Percentiles rank a stretch among this genome's conserved stretches.
Evolutionary conservation across 2,113 vertebrate species (phyloP).

Genomic region (Oncorhynchus kisutch): DNA sequence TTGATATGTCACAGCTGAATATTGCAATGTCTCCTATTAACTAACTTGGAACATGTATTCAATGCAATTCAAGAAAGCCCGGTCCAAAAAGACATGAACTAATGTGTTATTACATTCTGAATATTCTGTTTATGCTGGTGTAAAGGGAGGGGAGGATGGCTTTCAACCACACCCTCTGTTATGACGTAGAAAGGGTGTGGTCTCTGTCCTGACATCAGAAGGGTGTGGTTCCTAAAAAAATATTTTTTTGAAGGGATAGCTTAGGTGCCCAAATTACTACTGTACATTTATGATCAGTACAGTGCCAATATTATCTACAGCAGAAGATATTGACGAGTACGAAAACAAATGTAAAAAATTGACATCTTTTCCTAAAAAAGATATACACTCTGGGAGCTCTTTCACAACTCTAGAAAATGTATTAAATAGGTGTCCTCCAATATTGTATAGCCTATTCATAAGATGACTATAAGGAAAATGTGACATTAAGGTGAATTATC

Average conservation of each 20-base stretch:
- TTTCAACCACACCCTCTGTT: constrained; percentile 42
- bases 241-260: not conserved
- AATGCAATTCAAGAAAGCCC: not conserved
- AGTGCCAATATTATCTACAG: no score
- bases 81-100: not conserved
- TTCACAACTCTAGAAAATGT: no score
- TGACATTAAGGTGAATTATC: no score
- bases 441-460: no score
- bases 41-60: not conserved
- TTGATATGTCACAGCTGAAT: not conserved
- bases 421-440: no score
- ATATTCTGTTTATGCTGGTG: not conserved
- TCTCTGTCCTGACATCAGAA: no score
- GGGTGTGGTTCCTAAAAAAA: constrained; percentile 22
- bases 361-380: no score
- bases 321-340: no score
- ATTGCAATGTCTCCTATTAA: not conserved
- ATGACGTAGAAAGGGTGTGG: constrained; percentile 45
- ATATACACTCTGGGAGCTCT: no score
- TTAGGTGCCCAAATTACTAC: not conserved
- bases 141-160: not conserved
- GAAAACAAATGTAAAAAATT: no score
- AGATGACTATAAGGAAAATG: no score
- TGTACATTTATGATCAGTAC: not conserved
- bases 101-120: not conserved